Base-by-base conservation (phyloP, 2,888 invertebrate genomes). In the Tuberolachnus salignus region DNA sequence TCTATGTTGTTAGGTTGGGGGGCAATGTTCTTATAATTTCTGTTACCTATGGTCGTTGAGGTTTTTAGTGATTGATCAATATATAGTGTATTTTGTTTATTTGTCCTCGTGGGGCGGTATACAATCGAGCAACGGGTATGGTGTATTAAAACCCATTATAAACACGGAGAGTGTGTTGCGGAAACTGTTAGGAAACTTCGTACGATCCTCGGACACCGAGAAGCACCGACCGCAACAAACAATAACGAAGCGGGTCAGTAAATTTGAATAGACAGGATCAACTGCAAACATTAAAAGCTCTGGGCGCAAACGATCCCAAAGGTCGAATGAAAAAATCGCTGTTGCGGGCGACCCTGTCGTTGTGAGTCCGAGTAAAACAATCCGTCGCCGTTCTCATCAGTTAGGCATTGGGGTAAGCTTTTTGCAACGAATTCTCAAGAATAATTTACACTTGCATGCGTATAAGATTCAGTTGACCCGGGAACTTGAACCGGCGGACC, bases 141-240 rank as follows among this genome's bases (percentile, higher is more conserved):
- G n/a, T 51, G 14, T n/a, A 16, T 51, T 16, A 51, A 51, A 51
- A 55, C 19, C 53, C 19, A 19, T 21, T 55, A 19, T 55, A 55
- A 21, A 55, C 19, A 55, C 53, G 21, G 53, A 19, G 51, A 51
- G 3, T 51, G 51, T 16, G 16, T n/a, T 51, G 51, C 16, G 51
- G 51, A 51, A n/a, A 51, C 53, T 55, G 53, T 55, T 21, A 21
- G 19, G 9, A 55, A 55, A 55, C 53, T 55, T 11, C 53, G 53
- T 53, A 53, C 53, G 53, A 53, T 53, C 53, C n/a, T 53, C 53
- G 53, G 53, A 53, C n/a, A 53, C 53, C 53, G 53, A n/a, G 53
- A 19, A 53, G 53, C n/a, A 19, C 53, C 53, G n/a, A 53, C 19
- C 19, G 19, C 53, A 6, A 53, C n/a, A 53, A n/a, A 53, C n/a